Base-by-base conservation (phyloP, 2,888 invertebrate species). In the Lypha dubia region DNA sequence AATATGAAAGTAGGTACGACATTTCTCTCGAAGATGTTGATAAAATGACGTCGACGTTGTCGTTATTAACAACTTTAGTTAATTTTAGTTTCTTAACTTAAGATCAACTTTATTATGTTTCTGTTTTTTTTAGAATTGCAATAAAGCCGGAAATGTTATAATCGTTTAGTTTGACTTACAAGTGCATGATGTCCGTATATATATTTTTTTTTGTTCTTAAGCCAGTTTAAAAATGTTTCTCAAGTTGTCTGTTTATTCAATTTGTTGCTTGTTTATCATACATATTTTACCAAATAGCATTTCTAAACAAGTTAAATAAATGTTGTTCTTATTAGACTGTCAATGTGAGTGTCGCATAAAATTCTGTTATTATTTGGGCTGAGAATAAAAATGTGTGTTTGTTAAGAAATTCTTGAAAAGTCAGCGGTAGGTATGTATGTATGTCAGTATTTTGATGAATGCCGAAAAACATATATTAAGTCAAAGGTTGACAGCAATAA, bases 131-230 rank as follows among this genome's bases (percentile, higher is more conserved):
- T 60, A 35, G 44, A 74, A 60, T 46, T 74, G 81, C 74, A 71
- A 79, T 74, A 3, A 65, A 75, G 68, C 81, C 84, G 84, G 84
- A 84, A 84, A 84, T 84, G 81, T 84, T 84, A 74, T 84, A 74
- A 81, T 81, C 77, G 28, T 74, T 81, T 70, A 44, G 62, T 74
- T 76, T 65, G 65, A 83, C 60, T 75, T 65, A 71, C 75, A 83
- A 79, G 58, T 75, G 63, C 79, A 73, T 73, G 63, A n/a, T 28
- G 3, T 28, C 28, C 5, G n/a, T n/a, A n/a, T n/a, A n/a, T n/a
- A n/a, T 28, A 49, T 44, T 35, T 22, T 7, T 51, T 17, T 67
- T 46, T 41, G 4, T 58, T 32, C 32, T 49, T 71, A 28, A 44
- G 44, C n/a, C 20, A 32, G 51, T 51, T 53, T 49, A 22, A 44